These are phyloP conservation scores for Synergus gifuensis DNA, from an alignment of 2,888 invertebrate genomes.

Conservation along the genomic window DNA sequence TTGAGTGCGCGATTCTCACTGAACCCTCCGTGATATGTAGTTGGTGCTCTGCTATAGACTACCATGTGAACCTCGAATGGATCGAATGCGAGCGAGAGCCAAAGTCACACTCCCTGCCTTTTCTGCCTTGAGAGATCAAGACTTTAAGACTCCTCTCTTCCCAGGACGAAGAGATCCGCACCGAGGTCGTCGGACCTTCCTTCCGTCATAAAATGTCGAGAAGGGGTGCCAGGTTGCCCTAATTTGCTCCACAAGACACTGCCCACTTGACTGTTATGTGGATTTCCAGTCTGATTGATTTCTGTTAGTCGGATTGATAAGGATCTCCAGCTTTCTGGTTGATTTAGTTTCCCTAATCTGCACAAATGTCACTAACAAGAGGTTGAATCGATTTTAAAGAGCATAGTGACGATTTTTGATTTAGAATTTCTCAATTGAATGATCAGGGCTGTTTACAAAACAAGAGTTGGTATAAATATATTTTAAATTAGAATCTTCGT, in stretches of 20 bases:
- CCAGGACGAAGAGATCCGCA: conserved; percentile 48
- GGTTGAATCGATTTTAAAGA: neutral
- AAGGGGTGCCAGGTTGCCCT: conserved; percentile 29
- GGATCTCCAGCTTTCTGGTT: neutral
- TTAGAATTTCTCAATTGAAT: too few species aligned
- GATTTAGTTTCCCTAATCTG: neutral
- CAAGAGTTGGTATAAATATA: too few species aligned
- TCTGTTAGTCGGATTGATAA: neutral
- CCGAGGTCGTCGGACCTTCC: conserved; percentile 55
- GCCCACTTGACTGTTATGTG: neutral
- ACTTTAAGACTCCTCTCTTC: conserved; percentile 53
- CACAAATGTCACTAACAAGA: neutral
- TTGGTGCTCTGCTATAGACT: conserved; percentile 66
- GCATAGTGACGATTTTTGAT: too few species aligned
- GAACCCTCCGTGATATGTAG: conserved; percentile 68
- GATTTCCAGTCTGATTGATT: conserved; percentile 1
- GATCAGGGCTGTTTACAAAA: too few species aligned
- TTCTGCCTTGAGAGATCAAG: conserved; percentile 53
- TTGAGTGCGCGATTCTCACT: conserved; percentile 73
- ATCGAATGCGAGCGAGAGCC: conserved; percentile 55
- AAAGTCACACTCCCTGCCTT: conserved; percentile 57
- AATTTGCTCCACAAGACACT: neutral
- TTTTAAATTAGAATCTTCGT: too few species aligned
- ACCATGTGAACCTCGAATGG: conserved; percentile 68
- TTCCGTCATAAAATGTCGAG: conserved; percentile 49